Conservation (phyloP, 2,113 vertebrate genomes). For the Pseudorectes ferrugineus region DNA sequence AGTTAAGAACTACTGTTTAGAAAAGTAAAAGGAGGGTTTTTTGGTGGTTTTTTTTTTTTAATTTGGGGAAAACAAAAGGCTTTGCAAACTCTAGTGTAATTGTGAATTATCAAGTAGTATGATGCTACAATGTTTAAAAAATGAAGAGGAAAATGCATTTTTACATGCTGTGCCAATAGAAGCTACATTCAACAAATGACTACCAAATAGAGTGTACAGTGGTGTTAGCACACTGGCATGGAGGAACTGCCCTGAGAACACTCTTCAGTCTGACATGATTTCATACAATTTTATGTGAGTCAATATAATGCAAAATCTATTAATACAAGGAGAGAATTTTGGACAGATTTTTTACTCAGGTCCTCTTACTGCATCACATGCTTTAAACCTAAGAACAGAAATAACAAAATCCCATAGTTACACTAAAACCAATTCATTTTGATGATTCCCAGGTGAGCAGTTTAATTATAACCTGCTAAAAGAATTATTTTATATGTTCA, state of each 20-base stretch:
- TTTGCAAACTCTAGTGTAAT: slow-evolving; percentile 22
- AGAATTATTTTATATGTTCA: neutral
- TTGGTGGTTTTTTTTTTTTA: neutral
- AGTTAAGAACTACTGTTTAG: neutral
- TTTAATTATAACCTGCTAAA: neutral
- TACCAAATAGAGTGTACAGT: neutral
- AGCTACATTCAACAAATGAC: slow-evolving; percentile 10
- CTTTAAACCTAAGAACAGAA: neutral
- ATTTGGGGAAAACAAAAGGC: neutral
- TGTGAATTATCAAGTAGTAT: slow-evolving; percentile 4
- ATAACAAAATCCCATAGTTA: neutral
- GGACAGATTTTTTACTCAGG: neutral
- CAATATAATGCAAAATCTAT: neutral
- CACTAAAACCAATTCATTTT: neutral
- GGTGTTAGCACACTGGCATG: neutral
- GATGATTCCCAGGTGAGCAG: neutral
- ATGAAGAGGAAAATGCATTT: slow-evolving; percentile 1
- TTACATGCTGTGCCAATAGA: slow-evolving; percentile 10
- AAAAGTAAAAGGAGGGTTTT: neutral
- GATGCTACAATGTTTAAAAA: slow-evolving; percentile 32
- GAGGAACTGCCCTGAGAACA: slow-evolving; percentile 1
- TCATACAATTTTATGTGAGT: neutral
- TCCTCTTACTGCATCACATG: neutral
- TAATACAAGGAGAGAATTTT: neutral
- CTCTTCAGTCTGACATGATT: neutral